Conservation (phyloP, 1,140 invertebrate genomes). For the Danaus plexippus region DNA sequence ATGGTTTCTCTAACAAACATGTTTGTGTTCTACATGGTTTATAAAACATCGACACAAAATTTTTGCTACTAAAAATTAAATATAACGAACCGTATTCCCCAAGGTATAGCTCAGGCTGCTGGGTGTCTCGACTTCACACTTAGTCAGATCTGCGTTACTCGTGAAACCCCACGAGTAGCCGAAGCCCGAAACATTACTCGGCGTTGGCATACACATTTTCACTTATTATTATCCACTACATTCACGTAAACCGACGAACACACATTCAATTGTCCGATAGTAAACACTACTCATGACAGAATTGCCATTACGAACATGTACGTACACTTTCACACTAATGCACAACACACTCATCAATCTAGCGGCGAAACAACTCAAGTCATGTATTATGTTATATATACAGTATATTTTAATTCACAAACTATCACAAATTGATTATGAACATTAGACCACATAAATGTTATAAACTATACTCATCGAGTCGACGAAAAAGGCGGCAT, state of each 20-base stretch:
- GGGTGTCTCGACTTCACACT: conserved; percentile 66
- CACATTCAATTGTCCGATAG: conserved; percentile 52
- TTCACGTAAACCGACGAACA: conserved; percentile 56
- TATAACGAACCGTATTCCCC: conserved; percentile 62
- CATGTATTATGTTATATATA: too few relatives aligned
- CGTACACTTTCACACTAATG: conserved; percentile 64
- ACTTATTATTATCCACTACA: conserved; percentile 34
- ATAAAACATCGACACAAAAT: background rate
- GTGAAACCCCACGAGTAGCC: conserved; percentile 71
- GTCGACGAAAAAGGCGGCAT: conserved; percentile 59
- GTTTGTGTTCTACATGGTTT: background rate
- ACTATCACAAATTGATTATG: conserved; percentile 2
- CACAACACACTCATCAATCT: conserved; percentile 54
- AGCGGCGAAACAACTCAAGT: conserved; percentile 20
- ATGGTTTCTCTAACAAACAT: too few relatives aligned
- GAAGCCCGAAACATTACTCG: conserved; percentile 68
- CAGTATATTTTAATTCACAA: conserved; percentile 6
- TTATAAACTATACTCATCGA: conserved; percentile 45
- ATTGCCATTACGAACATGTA: conserved; percentile 60
- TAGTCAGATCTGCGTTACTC: conserved; percentile 63
- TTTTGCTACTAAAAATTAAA: conserved; percentile 9
- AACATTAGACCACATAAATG: conserved; percentile 8
- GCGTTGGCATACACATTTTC: conserved; percentile 72
- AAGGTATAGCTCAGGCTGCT: conserved; percentile 69
- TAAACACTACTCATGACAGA: conserved; percentile 68